These are phyloP conservation scores for Morpho helenor DNA, from an alignment of 2,888 invertebrate species.

Conservation along the genomic window DNA sequence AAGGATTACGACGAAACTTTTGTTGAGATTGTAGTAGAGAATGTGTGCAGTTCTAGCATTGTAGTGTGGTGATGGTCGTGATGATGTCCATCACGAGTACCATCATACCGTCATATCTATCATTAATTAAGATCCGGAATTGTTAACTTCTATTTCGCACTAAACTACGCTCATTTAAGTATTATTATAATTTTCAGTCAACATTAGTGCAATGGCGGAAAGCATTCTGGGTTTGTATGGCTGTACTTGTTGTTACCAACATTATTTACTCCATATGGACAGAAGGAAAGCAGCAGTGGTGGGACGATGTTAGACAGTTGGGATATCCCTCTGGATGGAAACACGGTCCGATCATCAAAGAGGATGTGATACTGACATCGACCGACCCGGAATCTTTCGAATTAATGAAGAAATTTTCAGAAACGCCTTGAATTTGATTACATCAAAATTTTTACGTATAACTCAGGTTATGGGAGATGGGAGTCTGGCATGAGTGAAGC, in stretches of 20 bases:
- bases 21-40: too few species aligned
- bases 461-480: too few species aligned
- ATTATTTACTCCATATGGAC: slow-evolving; percentile 77
- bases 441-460: too few species aligned
- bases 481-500: too few species aligned
- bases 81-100: too few species aligned
- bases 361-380: slow-evolving; percentile 8
- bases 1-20: too few species aligned
- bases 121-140: too few species aligned
- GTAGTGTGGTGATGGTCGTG: too few species aligned
- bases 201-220: slow-evolving; percentile 63
- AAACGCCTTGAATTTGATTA: neutral
- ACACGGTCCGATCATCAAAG: slow-evolving; percentile 31
- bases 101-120: too few species aligned
- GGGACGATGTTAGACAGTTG: slow-evolving; percentile 73
- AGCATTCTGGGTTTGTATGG: slow-evolving; percentile 82
- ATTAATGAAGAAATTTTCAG: slow-evolving; percentile 1
- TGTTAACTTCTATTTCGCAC: too few species aligned
- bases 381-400: neutral
- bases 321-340: slow-evolving; percentile 40
- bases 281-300: slow-evolving; percentile 80
- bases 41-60: too few species aligned
- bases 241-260: slow-evolving; percentile 75
- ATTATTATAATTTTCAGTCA: slow-evolving; percentile 42
- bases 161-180: too few species aligned